Evolutionary conservation across 2,797 vertebrate species (phyloP).

Genomic region (Podarcis lilfordi): DNA sequence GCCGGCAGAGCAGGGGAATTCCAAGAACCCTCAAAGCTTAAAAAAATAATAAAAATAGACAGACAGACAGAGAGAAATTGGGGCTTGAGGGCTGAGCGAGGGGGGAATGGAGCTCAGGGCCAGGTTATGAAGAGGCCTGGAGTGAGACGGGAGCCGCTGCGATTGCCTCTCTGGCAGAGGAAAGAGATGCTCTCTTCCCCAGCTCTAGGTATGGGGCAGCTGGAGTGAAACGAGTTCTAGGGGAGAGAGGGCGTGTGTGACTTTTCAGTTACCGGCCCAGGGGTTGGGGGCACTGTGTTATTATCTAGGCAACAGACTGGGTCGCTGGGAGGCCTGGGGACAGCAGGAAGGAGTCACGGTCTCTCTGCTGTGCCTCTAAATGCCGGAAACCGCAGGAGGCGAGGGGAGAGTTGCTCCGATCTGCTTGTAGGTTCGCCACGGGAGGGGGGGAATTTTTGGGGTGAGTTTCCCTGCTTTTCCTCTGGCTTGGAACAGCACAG

Average conservation of each 20-base stretch:
- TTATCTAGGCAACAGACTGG: background rate
- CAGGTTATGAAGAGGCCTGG: background rate
- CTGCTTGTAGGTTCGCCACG: no score
- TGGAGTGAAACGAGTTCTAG: background rate
- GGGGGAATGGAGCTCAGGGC: background rate
- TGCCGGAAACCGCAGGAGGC: no score
- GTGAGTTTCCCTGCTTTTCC: no score
- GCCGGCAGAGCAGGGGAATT: conserved; percentile 35
- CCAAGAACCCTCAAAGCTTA: background rate
- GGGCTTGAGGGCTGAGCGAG: background rate
- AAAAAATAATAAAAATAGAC: background rate
- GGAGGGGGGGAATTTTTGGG: no score
- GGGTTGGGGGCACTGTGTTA: background rate
- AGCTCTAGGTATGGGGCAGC: background rate
- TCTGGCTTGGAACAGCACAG: no score
- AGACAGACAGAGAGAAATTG: fast-evolving
- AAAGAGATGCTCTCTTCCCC: background rate
- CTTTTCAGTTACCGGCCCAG: background rate
- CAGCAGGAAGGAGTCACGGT: no score
- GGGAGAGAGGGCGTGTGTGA: background rate
- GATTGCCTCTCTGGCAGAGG: background rate
- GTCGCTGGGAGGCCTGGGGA: no score
- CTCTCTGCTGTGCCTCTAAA: no score
- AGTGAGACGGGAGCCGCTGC: background rate
- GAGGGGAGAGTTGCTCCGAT: no score